Percentiles rank a stretch among this genome's conserved stretches.
These are phyloP conservation scores for Penaeus vannamei DNA, from an alignment of 1,140 invertebrate genomes.

Conservation along the genomic window DNA sequence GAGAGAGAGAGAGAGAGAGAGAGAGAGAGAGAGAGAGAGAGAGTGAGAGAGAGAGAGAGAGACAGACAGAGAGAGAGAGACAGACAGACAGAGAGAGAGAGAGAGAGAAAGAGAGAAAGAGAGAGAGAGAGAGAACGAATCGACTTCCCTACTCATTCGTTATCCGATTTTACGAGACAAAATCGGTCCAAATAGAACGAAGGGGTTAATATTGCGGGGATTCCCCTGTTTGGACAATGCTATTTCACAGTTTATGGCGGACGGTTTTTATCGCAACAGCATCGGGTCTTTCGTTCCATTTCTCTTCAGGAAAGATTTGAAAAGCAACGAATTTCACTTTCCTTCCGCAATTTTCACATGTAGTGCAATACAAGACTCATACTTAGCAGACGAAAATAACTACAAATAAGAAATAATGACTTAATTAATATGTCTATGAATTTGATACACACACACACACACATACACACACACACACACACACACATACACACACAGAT, in stretches of 20 bases:
- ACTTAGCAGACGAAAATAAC: background rate
- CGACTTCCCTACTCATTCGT: background rate
- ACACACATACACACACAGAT: no score
- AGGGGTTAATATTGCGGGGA: no score
- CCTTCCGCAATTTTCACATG: no score
- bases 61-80: constrained; percentile 19
- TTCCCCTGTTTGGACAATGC: no score
- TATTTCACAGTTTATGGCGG: no score
- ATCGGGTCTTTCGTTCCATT: no score
- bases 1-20: constrained; percentile 2
- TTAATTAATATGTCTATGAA: background rate
- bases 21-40: background rate
- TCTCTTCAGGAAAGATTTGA: no score
- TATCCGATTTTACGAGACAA: no score
- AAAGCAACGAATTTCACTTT: no score
- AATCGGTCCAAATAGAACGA: no score
- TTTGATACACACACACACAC: constrained; percentile 2
- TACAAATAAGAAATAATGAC: background rate
- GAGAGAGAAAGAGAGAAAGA: constrained; percentile 20
- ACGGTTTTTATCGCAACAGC: no score
- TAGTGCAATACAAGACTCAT: background rate
- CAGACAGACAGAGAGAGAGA: constrained; percentile 18
- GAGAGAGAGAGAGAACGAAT: constrained; percentile 11
- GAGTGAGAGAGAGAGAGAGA: background rate
- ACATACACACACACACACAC: no score